phyloP scores from a whole-genome alignment of 2,888 invertebrate species.

The Cantharis nigra region DNA sequence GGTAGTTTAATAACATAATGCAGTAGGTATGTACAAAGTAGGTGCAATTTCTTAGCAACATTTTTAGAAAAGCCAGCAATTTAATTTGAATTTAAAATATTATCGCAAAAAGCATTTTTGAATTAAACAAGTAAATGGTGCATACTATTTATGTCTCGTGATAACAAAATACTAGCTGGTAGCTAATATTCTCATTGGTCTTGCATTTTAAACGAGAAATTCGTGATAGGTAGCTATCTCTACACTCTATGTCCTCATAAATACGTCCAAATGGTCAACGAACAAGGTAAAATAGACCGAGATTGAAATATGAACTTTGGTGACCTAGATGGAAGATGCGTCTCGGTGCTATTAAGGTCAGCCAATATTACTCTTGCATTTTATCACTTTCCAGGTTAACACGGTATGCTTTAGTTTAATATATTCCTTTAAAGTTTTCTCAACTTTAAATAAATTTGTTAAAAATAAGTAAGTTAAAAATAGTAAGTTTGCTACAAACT shows the following conservation, averaged over 20 bases:
- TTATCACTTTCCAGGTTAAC: background rate
- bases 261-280: slow-evolving; percentile 14
- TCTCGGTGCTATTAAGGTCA: slow-evolving; percentile 24
- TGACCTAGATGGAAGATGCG: slow-evolving; percentile 25
- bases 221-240: background rate
- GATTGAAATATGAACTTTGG: slow-evolving; percentile 21
- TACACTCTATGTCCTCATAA: slow-evolving; percentile 4
- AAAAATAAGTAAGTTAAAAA: background rate
- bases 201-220: background rate
- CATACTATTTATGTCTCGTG: background rate
- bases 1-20: background rate
- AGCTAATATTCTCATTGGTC: background rate
- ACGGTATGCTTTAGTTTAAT: background rate
- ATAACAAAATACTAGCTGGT: background rate
- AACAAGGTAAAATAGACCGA: slow-evolving; percentile 24
- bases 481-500: background rate
- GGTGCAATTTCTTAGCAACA: background rate
- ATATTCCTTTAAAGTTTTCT: background rate
- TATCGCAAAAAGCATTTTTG: background rate
- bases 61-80: background rate
- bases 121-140: background rate
- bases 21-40: background rate
- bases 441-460: background rate
- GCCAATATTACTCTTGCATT: slow-evolving; percentile 19
- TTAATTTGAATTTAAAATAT: background rate